A percentile compares a stretch with the other conserved stretches of the same genome.
Evolutionary conservation across 2,113 vertebrate genomes (phyloP).

Genomic region (Calidris pygmaea): DNA sequence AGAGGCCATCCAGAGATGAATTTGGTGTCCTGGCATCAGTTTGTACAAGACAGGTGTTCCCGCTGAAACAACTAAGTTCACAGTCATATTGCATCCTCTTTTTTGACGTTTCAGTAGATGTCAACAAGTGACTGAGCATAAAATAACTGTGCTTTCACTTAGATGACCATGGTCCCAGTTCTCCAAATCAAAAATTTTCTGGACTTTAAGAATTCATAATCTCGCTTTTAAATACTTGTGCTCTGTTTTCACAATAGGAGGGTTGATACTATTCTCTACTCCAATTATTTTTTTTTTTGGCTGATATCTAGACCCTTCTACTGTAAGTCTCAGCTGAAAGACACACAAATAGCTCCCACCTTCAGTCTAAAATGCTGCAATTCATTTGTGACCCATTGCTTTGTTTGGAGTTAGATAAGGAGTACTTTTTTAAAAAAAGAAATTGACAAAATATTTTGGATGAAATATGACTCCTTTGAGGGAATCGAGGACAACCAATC

Average conservation of each 20-base stretch:
- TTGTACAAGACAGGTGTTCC: background rate
- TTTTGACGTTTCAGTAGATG: background rate
- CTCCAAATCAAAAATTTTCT: background rate
- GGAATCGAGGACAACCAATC: background rate
- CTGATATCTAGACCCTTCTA: background rate
- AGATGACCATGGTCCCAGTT: background rate
- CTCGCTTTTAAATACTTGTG: background rate
- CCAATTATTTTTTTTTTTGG: background rate
- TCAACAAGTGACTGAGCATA: background rate
- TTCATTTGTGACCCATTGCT: background rate
- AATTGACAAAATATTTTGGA: background rate
- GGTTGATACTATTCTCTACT: background rate
- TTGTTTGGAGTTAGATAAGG: background rate
- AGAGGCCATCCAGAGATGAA: background rate
- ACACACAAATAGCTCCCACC: background rate
- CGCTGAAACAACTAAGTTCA: background rate
- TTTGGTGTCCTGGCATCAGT: background rate
- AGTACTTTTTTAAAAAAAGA: background rate
- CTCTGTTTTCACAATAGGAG: background rate
- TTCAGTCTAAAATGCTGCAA: background rate
- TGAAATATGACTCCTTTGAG: background rate
- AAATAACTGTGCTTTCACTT: background rate
- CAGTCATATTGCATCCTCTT: background rate
- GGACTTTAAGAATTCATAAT: background rate
- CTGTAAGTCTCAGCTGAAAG: background rate